Evolutionary conservation across 1,140 invertebrate genomes (phyloP), one percentile per base, ranked within the genome.

Genomic region (Popillia japonica): DNA sequence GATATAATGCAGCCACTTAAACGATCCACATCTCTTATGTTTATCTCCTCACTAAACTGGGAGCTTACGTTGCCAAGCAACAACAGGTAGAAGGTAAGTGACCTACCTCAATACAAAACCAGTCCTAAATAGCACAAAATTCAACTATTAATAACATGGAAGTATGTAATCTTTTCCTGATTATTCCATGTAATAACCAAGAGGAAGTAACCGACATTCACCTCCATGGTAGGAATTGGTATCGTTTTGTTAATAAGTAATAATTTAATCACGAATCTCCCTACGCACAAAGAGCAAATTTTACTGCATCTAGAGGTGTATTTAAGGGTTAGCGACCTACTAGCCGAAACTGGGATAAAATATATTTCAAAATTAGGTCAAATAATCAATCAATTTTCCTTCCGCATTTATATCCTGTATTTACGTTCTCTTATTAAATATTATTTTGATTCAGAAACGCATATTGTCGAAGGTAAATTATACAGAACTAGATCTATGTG

Each of bases 351-450:
- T 20, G 41, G 72, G 40, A 22, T 74, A 20, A 74, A 74, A 74
- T 41, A 44, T 20, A 20, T 22, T 44, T n/a, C 40, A 74, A 74
- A 74, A 74, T 44, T 74, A 74, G 72, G 72, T 74, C 72, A 74
- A 73, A 74, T 74, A n/a, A 42, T 74, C 72, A n/a, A 42, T 74
- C 72, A 44, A 41, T 74, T 68, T 68, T 61, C 20, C 4, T 68
- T 9, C 61, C 7, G 27, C 27, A 34, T 27, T 68, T 68, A 23
- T 20, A 10, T 7, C 20, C 61, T 23, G 8, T 27, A 68, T 68
- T 34, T 68, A 68, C 14, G 9, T 14, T 68, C 27, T 2, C 4
- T 4, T 34, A 34, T 34, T 34, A 34, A 34, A 34, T 34, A 34
- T 2, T 2, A 34, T 34, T 34, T 34, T 34, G 27, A 34, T 34